Base-by-base conservation (phyloP, 2,888 invertebrate species). In the Allygus modestus region DNA sequence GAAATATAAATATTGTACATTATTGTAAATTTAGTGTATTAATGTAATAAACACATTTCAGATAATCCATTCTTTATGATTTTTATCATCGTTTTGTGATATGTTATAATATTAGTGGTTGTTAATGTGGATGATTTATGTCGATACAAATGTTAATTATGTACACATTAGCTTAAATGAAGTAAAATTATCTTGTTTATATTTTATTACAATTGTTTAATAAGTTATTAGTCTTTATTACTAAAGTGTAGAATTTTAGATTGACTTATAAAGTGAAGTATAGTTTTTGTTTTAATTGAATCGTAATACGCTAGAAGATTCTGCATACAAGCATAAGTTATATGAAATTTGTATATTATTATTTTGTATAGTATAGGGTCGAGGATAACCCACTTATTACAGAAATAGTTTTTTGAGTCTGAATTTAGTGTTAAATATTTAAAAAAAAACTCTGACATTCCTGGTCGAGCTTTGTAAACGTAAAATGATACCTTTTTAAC, bases 1-100 rank as follows among this genome's bases (percentile, higher is more conserved):
- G 15, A 65, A 65, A 65, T 65, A 65, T 65, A 65, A 65, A 65
- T 65, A 65, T 26, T 65, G 65, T 65, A 65, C 28, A 65, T 65
- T 65, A 65, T 31, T 65, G 65, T 65, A 65, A 28, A 65, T 65
- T 65, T 31, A 65, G 31, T 65, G 65, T 65, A 65, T 65, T 65
- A 65, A 31, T 65, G 65, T 65, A 28, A 65, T 65, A 28, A 65
- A 65, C 28, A 65, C 26, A 28, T 31, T 65, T 65, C 65, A 65
- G 15, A 28, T 65, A 31, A 28, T 28, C 65, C 31, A 31, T 20
- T 65, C 26, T 31, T n/a, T 31, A 65, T 65, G 26, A 65, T 26
- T 65, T 65, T 65, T 15, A 12, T 31, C 65, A 28, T 28, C n/a
- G 65, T 28, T 65, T 65, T 65, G 65, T 65, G 31, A 65, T 65